Evolutionary conservation across 2,113 vertebrate genomes (phyloP).

Genomic region (Kryptolebias marmoratus): DNA sequence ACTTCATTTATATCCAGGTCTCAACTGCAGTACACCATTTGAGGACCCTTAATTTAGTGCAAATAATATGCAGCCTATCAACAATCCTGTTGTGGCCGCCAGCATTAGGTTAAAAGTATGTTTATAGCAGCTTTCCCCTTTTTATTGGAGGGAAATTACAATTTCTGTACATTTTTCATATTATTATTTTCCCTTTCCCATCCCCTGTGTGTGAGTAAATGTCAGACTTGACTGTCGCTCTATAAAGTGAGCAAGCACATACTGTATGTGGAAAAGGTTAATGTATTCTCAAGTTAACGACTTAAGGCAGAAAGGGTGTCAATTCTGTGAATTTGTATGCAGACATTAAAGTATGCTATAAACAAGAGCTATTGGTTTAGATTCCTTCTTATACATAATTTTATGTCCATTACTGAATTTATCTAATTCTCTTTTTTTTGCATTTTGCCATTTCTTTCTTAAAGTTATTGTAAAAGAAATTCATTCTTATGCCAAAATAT

Average conservation of each 20-base stretch:
- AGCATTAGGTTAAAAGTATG: slow-evolving; percentile 12
- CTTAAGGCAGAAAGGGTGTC: slow-evolving; percentile 17
- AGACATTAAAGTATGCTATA: not conserved
- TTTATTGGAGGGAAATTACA: slow-evolving; percentile 13
- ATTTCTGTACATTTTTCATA: slow-evolving; percentile 6
- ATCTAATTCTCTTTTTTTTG: not conserved
- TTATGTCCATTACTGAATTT: not conserved
- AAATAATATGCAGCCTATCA: slow-evolving; percentile 12
- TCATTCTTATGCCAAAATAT: slow-evolving; percentile 21
- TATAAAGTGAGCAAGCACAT: slow-evolving; percentile 40
- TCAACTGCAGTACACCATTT: not conserved
- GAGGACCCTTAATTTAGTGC: not conserved
- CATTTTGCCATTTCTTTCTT: not conserved
- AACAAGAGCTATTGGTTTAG: not conserved
- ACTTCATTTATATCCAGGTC: too few species aligned
- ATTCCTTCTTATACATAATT: not conserved
- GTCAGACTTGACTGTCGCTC: slow-evolving; percentile 56
- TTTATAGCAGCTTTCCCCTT: slow-evolving; percentile 9
- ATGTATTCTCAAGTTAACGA: slow-evolving; percentile 64
- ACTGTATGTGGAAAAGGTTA: slow-evolving; percentile 65
- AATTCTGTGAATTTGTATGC: not conserved
- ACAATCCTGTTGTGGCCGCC: slow-evolving; percentile 25
- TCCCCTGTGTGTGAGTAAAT: slow-evolving; percentile 57
- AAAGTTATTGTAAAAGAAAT: not conserved
- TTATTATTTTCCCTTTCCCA: slow-evolving; percentile 1